Evolutionary conservation across 2,113 vertebrate genomes (phyloP), one percentile per base, ranked within the genome.

Genomic region (zebrafish (Danio rerio)): DNA sequence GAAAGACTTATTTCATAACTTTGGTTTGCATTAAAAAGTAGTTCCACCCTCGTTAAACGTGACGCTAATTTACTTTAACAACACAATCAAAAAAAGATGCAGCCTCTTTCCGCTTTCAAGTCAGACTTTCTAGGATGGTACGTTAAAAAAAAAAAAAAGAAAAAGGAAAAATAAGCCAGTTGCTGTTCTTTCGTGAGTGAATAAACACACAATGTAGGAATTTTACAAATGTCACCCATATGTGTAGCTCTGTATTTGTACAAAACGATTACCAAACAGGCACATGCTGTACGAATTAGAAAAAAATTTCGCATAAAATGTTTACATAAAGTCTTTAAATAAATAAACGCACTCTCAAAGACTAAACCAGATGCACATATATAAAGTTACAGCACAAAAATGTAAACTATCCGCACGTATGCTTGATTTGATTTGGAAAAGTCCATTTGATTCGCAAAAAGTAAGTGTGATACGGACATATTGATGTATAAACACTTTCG

Each of bases 11-110:
- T 7, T 61, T 76, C 1, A 9, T 47, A 49, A 50, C 45, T 31
- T 5, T 20, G 56, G 45, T 77, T 77, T 62, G 13, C 21, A 49
- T 77, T 49, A 47, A 45, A 45, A 45, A 50, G 58, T 49, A 77
- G 58, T 77, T 50, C 5, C 62, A 16, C 43, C 20, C 56, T 62
- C 5, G 72, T 75, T 21, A 49, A 61, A 52, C 16, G 61, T 65
- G 76, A 63, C 4, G 59, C 13, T 18, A 43, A 53, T 66, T 79
- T 9, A 18, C 10, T 42, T 79, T 66, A 79, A 79, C 77, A 53
- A 43, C 12, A 61, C 59, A 66, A 42, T 65, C 15, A 52, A 53
- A 20, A 31, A 40, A 65, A 43, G 9, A 79, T 8, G 2, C 45
- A 49, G 58, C 58, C n/a, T 62, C 58, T 61, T 50, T 21, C 18